A percentile compares a stretch with the other conserved stretches of the same genome.
Conservation (phyloP, 2,797 vertebrate species). For the Vireo griseus region DNA sequence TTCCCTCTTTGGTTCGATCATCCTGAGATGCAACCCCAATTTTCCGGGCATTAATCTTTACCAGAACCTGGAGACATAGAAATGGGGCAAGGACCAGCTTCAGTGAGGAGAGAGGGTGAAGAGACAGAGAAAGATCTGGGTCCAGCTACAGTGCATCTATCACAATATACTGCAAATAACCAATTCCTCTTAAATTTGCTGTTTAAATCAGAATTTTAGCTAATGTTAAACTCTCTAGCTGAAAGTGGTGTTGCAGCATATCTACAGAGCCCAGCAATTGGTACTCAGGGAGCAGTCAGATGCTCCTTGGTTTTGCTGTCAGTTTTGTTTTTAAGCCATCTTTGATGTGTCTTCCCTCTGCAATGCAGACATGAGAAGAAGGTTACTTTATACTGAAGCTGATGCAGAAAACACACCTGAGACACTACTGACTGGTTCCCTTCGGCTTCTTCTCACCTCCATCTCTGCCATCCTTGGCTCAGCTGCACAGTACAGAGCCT, state of each 20-base stretch:
- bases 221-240: background rate
- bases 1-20: fast-evolving
- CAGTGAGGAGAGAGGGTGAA: background rate
- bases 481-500: background rate
- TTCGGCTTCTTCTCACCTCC: background rate
- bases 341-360: background rate
- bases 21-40: background rate
- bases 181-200: background rate
- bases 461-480: background rate
- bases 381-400: background rate
- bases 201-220: background rate
- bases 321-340: background rate
- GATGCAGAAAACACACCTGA: background rate
- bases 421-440: background rate
- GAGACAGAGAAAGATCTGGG: background rate
- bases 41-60: background rate
- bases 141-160: background rate
- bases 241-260: background rate
- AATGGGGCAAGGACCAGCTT: background rate
- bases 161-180: background rate
- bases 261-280: background rate
- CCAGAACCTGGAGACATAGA: background rate
- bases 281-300: background rate
- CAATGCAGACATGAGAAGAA: background rate
- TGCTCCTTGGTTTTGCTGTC: background rate